Evolutionary conservation across 2,797 vertebrate genomes (phyloP).

Genomic region (Crocidura indochinensis): DNA sequence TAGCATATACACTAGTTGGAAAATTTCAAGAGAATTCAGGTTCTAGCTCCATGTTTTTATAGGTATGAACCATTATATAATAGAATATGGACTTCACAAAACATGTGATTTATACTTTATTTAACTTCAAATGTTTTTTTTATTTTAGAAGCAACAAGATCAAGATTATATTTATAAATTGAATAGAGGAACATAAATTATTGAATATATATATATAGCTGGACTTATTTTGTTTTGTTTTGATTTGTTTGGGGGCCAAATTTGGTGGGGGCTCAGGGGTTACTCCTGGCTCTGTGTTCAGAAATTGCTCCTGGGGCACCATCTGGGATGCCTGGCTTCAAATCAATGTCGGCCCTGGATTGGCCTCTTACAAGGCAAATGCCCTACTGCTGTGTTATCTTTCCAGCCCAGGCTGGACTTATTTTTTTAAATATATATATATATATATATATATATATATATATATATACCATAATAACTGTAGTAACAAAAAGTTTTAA

Average conservation of each 20-base stretch:
- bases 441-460: too few relatives aligned
- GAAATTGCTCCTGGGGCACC: too few relatives aligned
- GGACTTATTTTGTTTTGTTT: too few relatives aligned
- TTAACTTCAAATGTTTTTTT: conserved; percentile 28
- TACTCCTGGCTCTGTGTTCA: too few relatives aligned
- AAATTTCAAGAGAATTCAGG: conserved; percentile 36
- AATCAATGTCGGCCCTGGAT: too few relatives aligned
- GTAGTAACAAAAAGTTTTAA: not conserved
- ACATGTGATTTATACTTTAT: not conserved
- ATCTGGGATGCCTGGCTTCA: too few relatives aligned
- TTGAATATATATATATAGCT: not conserved
- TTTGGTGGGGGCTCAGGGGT: too few relatives aligned
- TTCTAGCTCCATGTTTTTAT: conserved; percentile 33
- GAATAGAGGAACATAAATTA: conserved; percentile 15
- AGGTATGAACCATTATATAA: not conserved
- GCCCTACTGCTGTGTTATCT: too few relatives aligned
- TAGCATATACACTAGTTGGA: not conserved
- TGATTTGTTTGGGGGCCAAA: too few relatives aligned
- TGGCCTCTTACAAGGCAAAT: too few relatives aligned
- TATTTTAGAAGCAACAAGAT: conserved; percentile 58
- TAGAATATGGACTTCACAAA: conserved; percentile 24
- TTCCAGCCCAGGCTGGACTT: too few relatives aligned
- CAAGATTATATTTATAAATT: not conserved
- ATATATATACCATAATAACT: not conserved
- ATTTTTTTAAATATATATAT: too few relatives aligned